These are phyloP conservation scores for Cloeon dipterum DNA, from an alignment of 2,888 invertebrate genomes.

Conservation along the genomic window DNA sequence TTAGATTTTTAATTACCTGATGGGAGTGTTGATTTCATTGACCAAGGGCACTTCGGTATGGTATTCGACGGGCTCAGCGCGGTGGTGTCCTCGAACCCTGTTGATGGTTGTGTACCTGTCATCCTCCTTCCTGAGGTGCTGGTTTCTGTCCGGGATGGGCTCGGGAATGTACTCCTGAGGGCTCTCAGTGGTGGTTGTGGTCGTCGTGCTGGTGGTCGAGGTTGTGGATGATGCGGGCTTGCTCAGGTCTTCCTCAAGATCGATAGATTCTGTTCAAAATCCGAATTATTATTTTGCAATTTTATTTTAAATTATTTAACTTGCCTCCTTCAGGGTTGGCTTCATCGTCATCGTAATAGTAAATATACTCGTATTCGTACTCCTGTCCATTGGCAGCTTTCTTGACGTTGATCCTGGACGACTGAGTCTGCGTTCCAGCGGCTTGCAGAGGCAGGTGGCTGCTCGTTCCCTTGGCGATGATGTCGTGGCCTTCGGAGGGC, in stretches of 20 bases:
- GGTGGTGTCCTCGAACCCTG: conserved; percentile 5
- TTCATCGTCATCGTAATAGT: conserved; percentile 73
- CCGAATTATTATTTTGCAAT: no score
- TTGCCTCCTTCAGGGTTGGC: no score
- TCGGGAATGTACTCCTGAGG: no score
- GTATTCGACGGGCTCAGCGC: background rate
- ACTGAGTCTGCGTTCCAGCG: conserved; percentile 18
- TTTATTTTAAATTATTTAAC: no score
- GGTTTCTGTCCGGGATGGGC: no score
- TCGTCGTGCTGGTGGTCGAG: conserved; percentile 6
- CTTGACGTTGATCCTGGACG: conserved; percentile 57
- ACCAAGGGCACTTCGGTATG: conserved; percentile 4
- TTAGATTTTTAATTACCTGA: background rate
- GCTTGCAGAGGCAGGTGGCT: conserved; percentile 17
- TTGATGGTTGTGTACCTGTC: conserved; percentile 4
- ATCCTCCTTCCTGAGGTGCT: background rate
- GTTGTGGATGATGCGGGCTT: conserved; percentile 22
- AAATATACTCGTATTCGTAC: conserved; percentile 79
- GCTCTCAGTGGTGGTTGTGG: conserved; percentile 4
- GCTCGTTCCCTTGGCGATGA: conserved; percentile 11
- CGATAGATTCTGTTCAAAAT: background rate
- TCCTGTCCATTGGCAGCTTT: conserved; percentile 77
- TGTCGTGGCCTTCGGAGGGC: background rate
- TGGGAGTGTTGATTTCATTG: no score
- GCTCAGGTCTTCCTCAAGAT: conserved; percentile 30